A percentile compares a stretch with the other conserved stretches of the same genome.
Evolutionary conservation across 1,140 invertebrate species (phyloP).

Genomic region (Saxidomus purpurata): DNA sequence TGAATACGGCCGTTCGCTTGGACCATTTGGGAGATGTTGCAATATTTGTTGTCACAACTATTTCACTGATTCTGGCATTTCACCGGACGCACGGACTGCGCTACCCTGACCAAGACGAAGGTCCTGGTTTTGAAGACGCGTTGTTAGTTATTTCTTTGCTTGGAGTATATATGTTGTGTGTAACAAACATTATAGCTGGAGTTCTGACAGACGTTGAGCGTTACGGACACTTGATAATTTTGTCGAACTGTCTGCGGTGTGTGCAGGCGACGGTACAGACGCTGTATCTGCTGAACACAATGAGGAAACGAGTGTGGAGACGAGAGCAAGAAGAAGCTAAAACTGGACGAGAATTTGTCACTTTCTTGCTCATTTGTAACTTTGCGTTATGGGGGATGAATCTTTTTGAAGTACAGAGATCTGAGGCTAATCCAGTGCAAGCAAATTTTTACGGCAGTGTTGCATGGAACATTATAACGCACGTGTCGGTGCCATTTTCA

Average conservation of each 20-base stretch:
- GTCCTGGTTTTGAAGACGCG: constrained; percentile 94
- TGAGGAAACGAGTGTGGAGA: constrained; percentile 93
- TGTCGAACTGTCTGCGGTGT: constrained; percentile 88
- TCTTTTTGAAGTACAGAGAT: constrained; percentile 80
- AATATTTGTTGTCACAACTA: constrained; percentile 72
- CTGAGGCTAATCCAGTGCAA: constrained; percentile 80
- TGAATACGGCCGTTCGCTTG: constrained; percentile 72
- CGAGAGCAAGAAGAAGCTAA: constrained; percentile 97
- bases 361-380: constrained; percentile 97
- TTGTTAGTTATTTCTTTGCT: constrained; percentile 95
- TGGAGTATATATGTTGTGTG: constrained; percentile 96
- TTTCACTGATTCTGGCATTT: constrained; percentile 74
- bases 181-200: constrained; percentile 97
- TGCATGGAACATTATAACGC: constrained; percentile 82
- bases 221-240: constrained; percentile 73
- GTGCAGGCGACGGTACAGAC: constrained; percentile 96
- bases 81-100: constrained; percentile 71
- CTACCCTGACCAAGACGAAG: constrained; percentile 49
- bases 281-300: constrained; percentile 91
- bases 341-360: constrained; percentile 97
- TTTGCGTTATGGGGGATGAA: constrained; percentile 83
- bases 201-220: constrained; percentile 89
- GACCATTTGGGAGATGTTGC: constrained; percentile 75
- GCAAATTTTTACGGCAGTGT: constrained; percentile 78
- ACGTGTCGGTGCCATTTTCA: constrained; percentile 81